Conservation (phyloP, 2,888 invertebrate genomes). For the Plutella xylostella region DNA sequence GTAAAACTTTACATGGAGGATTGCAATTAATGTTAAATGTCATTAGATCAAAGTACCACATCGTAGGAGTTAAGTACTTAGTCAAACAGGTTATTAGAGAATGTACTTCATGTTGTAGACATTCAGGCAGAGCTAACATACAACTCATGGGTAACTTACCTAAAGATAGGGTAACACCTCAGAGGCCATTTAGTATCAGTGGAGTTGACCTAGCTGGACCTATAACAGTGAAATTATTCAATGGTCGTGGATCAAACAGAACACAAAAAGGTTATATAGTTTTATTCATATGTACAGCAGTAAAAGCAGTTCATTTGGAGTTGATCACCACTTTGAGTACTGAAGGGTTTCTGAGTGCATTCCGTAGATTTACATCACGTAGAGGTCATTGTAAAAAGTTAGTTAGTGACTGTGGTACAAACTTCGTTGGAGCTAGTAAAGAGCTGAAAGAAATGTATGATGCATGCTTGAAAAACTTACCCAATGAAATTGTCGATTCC, state of each 20-base stretch:
- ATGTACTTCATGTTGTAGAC: background rate
- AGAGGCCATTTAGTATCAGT: background rate
- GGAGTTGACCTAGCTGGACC: background rate
- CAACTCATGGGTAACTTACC: background rate
- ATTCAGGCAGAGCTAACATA: background rate
- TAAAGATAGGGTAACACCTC: background rate
- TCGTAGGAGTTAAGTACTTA: background rate
- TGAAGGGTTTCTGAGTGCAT: background rate
- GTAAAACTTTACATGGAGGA: background rate
- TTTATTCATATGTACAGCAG: background rate
- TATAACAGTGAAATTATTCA: background rate
- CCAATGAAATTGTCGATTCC: too few species aligned
- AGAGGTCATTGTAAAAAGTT: background rate
- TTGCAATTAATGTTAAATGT: background rate
- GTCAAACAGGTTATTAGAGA: background rate
- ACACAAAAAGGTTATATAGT: too few species aligned
- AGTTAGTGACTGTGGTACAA: background rate
- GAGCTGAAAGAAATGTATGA: too few species aligned
- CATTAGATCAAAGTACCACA: background rate
- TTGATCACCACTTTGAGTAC: background rate
- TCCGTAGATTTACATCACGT: background rate
- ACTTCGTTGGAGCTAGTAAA: background rate
- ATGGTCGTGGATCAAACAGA: background rate
- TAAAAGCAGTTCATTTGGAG: conserved; percentile 1
- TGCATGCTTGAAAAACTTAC: too few species aligned